Base-by-base conservation (phyloP, 2,797 vertebrate genomes). In the Scomberomorus guttatus region DNA sequence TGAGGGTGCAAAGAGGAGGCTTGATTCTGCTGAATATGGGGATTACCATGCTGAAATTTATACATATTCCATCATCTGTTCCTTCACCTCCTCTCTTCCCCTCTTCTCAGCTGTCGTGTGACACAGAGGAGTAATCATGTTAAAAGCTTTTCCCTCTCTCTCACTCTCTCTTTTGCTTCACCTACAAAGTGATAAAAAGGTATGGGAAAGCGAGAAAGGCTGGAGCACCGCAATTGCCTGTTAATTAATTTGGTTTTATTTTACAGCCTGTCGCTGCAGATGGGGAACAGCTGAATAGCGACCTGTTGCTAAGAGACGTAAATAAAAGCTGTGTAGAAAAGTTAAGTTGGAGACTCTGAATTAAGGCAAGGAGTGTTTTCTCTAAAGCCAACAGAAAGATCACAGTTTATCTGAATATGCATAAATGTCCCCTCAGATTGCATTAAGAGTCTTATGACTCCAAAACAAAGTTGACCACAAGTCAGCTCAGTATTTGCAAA, bases 91-190 rank as follows among this genome's bases (percentile, higher is more conserved):
- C 75, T 48, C 65, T 27, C 66, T 60, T 70, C 52, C 50, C 42
- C 39, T 39, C 67, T 57, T 27, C 82, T 80, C 75, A 55, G 73
- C 82, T 59, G 29, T 50, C 42, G 18, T 11, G 63, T 68, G 80
- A 86, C 74, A 86, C 61, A 80, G 51, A 72, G 54, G 54, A 78
- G 80, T 81, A 88, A 89, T 89, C 79, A 56, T 12, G 63, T 89
- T 89, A 87, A 89, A 85, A 81, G 80, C 85, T 85, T 81, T 79
- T 61, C 22, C 51, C 25, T 52, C 66, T 67, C 67, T 60, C 24
- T 79, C 68, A 25, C 70, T 77, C 58, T 61, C 73, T 63, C 64
- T 50, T 66, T 60, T 17, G 24, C 72, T 63, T 73, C 66, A 50
- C 59, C 56, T 25, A 10, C 50, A 12, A 52, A 83, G 75, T 59